A percentile compares a stretch with the other conserved stretches of the same genome.
Evolutionary conservation across 2,888 invertebrate genomes (phyloP).

Genomic region (Hololepta plana): DNA sequence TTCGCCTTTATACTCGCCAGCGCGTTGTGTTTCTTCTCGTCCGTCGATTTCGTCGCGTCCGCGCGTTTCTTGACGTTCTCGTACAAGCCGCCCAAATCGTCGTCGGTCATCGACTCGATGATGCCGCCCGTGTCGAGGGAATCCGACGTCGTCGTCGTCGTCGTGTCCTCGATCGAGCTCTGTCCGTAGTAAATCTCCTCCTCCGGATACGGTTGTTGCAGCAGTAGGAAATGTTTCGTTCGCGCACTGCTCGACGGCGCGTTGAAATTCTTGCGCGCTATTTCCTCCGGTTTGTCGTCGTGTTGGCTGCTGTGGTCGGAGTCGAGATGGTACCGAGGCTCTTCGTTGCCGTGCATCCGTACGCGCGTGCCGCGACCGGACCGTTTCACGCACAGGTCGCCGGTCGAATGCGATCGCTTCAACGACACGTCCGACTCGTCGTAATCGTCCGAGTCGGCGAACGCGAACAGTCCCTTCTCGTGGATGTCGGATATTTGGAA

Average conservation of each 20-base stretch:
- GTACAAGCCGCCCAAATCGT: conserved; percentile 14
- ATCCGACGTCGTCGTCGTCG: conserved; percentile 27
- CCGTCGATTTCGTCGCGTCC: too few species aligned
- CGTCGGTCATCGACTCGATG: conserved; percentile 22
- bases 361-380: conserved; percentile 20
- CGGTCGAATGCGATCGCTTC: conserved; percentile 31
- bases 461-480: conserved; percentile 24
- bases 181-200: conserved; percentile 26
- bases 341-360: conserved; percentile 20
- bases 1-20: conserved; percentile 27
- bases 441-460: conserved; percentile 21
- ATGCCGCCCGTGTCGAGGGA: conserved; percentile 32
- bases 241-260: conserved; percentile 18
- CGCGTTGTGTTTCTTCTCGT: conserved; percentile 21
- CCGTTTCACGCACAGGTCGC: conserved; percentile 27
- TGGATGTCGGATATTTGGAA: conserved; percentile 35
- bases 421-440: conserved; percentile 20
- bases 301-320: conserved; percentile 33
- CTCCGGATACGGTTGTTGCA: conserved; percentile 22
- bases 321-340: conserved; percentile 30
- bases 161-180: conserved; percentile 30
- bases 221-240: conserved; percentile 21
- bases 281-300: conserved; percentile 32
- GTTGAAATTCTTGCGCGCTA: conserved; percentile 24
- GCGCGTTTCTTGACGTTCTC: conserved; percentile 10